Evolutionary conservation across 2,113 vertebrate species (phyloP).

Genomic region (Catagonus wagneri): DNA sequence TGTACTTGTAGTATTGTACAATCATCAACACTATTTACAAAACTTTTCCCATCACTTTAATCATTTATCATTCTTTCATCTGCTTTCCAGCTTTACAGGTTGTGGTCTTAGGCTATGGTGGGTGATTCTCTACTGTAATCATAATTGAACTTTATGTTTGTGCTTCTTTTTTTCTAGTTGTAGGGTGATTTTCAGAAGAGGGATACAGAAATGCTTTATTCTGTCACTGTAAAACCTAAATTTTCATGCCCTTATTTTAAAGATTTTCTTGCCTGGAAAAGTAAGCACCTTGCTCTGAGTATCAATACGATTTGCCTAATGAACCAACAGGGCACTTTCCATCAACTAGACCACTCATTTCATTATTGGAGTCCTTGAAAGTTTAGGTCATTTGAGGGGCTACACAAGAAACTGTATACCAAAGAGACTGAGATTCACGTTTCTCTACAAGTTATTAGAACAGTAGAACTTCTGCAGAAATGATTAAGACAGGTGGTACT

Average conservation of each 20-base stretch:
- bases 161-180: not conserved
- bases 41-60: not conserved
- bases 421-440: not conserved
- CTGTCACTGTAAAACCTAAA: not conserved
- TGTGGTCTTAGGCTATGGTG: not conserved
- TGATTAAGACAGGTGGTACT: not conserved
- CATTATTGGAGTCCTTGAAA: not conserved
- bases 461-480: not conserved
- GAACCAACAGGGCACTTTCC: not conserved
- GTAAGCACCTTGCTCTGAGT: not conserved
- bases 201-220: not conserved
- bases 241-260: not conserved
- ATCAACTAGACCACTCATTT: not conserved
- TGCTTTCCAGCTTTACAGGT: not conserved
- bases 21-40: not conserved
- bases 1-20: not conserved
- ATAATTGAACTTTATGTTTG: not conserved
- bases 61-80: not conserved
- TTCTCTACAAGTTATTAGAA: not conserved
- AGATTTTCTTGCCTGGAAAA: not conserved
- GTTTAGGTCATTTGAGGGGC: not conserved
- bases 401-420: not conserved
- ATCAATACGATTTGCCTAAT: not conserved
- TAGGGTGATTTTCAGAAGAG: constrained; percentile 13
- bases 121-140: not conserved